Evolutionary conservation across 2,888 invertebrate species (phyloP).

Genomic region (Agonopterix subpropinquella): DNA sequence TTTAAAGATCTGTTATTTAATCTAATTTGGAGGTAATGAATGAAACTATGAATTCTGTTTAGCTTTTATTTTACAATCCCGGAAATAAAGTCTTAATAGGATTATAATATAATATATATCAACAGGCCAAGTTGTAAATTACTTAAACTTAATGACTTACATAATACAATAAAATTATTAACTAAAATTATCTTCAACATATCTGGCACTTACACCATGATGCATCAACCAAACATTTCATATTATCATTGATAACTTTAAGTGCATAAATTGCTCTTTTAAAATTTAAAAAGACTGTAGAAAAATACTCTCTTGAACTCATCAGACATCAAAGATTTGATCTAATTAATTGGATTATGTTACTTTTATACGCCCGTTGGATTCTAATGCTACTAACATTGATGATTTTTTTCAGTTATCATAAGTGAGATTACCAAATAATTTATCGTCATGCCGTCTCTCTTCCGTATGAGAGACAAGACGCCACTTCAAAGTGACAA

Average conservation of each 20-base stretch:
- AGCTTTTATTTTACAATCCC: conserved; percentile 75
- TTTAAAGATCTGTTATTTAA: no score
- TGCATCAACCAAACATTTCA: conserved; percentile 64
- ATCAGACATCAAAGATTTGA: conserved; percentile 55
- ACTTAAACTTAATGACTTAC: conserved; percentile 76
- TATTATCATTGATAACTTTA: conserved; percentile 54
- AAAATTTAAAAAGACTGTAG: conserved; percentile 69
- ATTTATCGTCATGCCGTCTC: no score
- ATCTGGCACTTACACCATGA: conserved; percentile 70
- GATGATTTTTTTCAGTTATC: conserved; percentile 42
- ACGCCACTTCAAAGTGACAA: no score
- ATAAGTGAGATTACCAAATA: conserved; percentile 53
- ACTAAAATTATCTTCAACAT: conserved; percentile 74
- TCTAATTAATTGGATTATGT: conserved; percentile 50
- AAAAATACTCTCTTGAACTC: conserved; percentile 71
- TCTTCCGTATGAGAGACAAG: no score
- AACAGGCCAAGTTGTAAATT: conserved; percentile 76
- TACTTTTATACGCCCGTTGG: conserved; percentile 45
- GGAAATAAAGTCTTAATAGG: conserved; percentile 75
- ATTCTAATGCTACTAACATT: conserved; percentile 22
- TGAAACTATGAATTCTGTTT: conserved; percentile 42
- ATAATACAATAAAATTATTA: conserved; percentile 75
- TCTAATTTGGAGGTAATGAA: conserved; percentile 15
- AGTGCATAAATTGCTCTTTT: conserved; percentile 63
- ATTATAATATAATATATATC: conserved; percentile 74